These are phyloP conservation scores for Xestia rhomboidea DNA, from an alignment of 2,888 invertebrate species.

Conservation along the genomic window DNA sequence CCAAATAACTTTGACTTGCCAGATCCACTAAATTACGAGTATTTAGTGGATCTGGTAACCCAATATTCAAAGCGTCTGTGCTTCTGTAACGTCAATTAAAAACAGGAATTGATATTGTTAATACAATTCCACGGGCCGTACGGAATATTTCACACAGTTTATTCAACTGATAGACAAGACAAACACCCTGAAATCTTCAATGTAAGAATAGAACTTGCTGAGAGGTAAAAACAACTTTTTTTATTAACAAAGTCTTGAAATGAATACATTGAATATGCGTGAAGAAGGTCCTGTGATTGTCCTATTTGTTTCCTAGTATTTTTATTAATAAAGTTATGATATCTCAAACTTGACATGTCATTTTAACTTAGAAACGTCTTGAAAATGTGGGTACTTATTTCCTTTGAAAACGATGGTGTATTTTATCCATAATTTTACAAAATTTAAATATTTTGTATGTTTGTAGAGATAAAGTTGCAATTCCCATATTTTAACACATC, in stretches of 20 bases:
- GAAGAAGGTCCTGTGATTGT: background rate
- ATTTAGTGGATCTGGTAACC: background rate
- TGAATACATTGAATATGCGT: background rate
- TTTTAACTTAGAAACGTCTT: background rate
- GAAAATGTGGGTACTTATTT: background rate
- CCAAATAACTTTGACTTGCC: background rate
- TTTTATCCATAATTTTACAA: background rate
- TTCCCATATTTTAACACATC: too few species aligned
- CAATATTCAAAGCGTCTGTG: background rate
- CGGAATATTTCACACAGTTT: slow-evolving; percentile 33
- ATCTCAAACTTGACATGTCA: too few species aligned
- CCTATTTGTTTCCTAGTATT: background rate
- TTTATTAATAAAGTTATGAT: background rate
- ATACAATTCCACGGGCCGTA: slow-evolving; percentile 4
- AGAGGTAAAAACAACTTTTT: background rate
- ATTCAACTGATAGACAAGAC: slow-evolving; percentile 28
- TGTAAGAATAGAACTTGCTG: slow-evolving; percentile 14
- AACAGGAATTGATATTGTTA: slow-evolving; percentile 32
- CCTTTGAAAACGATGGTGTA: background rate
- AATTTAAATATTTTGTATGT: background rate
- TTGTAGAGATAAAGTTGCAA: too few species aligned
- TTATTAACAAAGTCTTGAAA: too few species aligned
- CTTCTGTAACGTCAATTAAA: slow-evolving; percentile 20
- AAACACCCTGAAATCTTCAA: slow-evolving; percentile 21
- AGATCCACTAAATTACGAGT: background rate